Conservation (phyloP, 2,797 vertebrate genomes). For the Lycodopsis pacificus region DNA sequence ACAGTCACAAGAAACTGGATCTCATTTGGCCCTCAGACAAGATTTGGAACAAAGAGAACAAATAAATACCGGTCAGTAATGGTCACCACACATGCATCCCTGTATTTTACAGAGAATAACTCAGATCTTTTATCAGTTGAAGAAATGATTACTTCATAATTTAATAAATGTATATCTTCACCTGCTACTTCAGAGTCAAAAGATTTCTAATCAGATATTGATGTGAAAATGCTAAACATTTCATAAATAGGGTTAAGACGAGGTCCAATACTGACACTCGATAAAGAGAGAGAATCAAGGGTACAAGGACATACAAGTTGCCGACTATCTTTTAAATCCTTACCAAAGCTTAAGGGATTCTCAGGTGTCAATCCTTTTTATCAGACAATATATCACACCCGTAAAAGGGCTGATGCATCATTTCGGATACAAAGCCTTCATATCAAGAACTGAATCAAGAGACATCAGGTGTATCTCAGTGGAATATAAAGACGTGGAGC, state of each 20-base stretch:
- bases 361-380: conserved; percentile 16
- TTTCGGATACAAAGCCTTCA: background rate
- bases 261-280: background rate
- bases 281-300: background rate
- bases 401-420: background rate
- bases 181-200: background rate
- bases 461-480: background rate
- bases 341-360: background rate
- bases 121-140: background rate
- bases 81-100: background rate
- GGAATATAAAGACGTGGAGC: background rate
- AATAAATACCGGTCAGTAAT: background rate
- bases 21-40: background rate
- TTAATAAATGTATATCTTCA: background rate
- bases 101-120: background rate
- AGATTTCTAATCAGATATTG: background rate
- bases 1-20: background rate
- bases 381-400: background rate
- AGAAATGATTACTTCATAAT: background rate
- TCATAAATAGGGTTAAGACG: background rate
- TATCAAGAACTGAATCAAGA: background rate
- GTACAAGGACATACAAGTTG: background rate
- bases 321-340: background rate
- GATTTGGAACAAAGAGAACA: background rate
- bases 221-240: background rate